Conservation (phyloP, 2,888 invertebrate genomes). For the Cataglyphis altisquamis region DNA sequence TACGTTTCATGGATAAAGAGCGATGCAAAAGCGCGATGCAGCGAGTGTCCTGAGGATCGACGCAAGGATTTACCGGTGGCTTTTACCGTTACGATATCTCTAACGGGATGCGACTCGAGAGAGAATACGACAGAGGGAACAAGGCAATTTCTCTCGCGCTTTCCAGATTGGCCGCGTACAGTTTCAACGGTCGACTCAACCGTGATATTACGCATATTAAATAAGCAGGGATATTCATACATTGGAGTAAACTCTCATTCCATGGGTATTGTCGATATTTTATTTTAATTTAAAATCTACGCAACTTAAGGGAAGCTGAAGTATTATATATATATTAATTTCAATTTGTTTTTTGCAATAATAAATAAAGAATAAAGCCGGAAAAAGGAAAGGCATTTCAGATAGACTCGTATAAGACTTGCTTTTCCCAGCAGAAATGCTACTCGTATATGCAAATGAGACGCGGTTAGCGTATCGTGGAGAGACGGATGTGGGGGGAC, state of each 20-base stretch:
- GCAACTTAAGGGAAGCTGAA: too few species aligned
- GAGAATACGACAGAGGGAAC: constrained; percentile 69
- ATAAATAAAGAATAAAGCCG: background rate
- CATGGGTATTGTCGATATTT: background rate
- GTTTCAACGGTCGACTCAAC: constrained; percentile 24
- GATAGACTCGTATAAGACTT: background rate
- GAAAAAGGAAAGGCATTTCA: too few species aligned
- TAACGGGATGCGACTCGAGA: constrained; percentile 79
- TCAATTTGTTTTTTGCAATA: background rate
- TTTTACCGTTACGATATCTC: constrained; percentile 80
- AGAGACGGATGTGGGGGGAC: constrained; percentile 28
- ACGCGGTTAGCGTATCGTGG: constrained; percentile 18
- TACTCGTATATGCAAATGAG: constrained; percentile 21
- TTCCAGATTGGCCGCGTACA: constrained; percentile 65
- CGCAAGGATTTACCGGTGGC: constrained; percentile 76
- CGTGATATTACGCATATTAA: background rate
- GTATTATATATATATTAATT: too few species aligned
- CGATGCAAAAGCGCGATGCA: constrained; percentile 39
- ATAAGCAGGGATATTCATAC: background rate
- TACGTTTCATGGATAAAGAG: constrained; percentile 24
- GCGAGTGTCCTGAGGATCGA: constrained; percentile 71
- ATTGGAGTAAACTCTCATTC: background rate
- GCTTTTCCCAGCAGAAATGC: background rate
- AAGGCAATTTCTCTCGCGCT: constrained; percentile 69
- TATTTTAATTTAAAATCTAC: background rate